A percentile compares a stretch with the other conserved stretches of the same genome.
phyloP scores from a whole-genome alignment of 2,113 vertebrate genomes.

The Misgurnus mizolepis region DNA sequence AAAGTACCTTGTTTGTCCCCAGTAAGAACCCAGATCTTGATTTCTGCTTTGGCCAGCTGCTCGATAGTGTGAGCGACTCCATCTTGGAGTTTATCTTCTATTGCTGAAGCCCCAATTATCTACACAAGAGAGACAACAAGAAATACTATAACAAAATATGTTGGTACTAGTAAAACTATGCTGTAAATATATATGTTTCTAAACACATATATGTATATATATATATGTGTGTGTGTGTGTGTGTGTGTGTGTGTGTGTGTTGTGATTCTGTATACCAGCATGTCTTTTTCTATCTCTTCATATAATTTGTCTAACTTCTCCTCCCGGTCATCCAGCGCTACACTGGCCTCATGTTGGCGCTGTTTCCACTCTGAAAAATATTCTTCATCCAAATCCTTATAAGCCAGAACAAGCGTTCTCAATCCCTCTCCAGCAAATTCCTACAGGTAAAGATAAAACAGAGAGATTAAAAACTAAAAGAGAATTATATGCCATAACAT shows the following conservation, averaged over 20 bases:
- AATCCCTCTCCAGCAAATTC: conserved; percentile 92
- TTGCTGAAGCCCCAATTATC: conserved; percentile 89
- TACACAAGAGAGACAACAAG: conserved; percentile 52
- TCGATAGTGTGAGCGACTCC: conserved; percentile 90
- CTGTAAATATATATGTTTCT: no score
- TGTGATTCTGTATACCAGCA: conserved; percentile 75
- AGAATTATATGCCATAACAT: background rate
- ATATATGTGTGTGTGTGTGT: no score
- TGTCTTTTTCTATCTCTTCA: conserved; percentile 90
- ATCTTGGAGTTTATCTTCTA: conserved; percentile 95
- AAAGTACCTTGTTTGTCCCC: conserved; percentile 95
- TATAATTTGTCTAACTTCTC: conserved; percentile 78
- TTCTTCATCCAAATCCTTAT: conserved; percentile 81
- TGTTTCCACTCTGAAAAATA: conserved; percentile 81
- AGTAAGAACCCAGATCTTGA: conserved; percentile 95
- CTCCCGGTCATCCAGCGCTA: conserved; percentile 79
- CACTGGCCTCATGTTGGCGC: conserved; percentile 84
- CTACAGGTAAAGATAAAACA: conserved; percentile 67
- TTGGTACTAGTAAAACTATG: background rate
- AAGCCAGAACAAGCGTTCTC: conserved; percentile 87
- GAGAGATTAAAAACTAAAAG: background rate
- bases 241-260: no score
- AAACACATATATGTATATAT: no score
- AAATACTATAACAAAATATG: background rate
- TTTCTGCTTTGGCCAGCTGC: conserved; percentile 85